Evolutionary conservation across 37 sponge, comb jelly and placozoan species (phyloP).

Genomic region (Theonella swinhoei): DNA sequence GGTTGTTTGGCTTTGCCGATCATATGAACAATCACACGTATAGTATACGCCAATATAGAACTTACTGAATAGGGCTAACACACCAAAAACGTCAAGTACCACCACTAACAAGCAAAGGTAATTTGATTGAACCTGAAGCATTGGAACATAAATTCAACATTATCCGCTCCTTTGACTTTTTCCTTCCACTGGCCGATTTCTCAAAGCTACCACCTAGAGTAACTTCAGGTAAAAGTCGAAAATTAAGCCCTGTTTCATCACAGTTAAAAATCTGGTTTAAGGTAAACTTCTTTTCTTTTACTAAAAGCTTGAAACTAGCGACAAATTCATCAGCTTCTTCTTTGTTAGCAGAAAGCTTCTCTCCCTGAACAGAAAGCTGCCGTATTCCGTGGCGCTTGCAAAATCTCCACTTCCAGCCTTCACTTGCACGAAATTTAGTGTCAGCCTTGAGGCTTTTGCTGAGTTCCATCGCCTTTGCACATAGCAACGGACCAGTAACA

Average conservation of each 20-base stretch:
- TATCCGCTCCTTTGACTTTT: slow-evolving; percentile 68
- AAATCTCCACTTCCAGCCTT: slow-evolving; percentile 44
- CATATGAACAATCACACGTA: too few relatives aligned
- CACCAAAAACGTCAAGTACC: too few relatives aligned
- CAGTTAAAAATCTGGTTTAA: slow-evolving; percentile 48
- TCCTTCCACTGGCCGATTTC: slow-evolving; percentile 64
- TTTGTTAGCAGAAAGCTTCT: slow-evolving; percentile 22
- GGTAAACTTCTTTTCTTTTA: not conserved
- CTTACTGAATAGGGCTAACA: too few relatives aligned
- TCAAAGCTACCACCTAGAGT: slow-evolving; percentile 62
- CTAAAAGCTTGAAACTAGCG: not conserved
- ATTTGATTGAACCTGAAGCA: slow-evolving; percentile 67
- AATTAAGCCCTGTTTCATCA: slow-evolving; percentile 86
- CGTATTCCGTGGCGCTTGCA: slow-evolving; percentile 37
- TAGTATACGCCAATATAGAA: too few relatives aligned
- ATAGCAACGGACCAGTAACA: slow-evolving; percentile 17
- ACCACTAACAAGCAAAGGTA: too few relatives aligned
- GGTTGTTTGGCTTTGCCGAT: slow-evolving; percentile 72
- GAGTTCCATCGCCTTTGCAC: too few relatives aligned
- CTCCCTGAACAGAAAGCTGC: slow-evolving; percentile 41
- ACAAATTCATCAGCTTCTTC: slow-evolving; percentile 7
- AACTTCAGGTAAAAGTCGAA: slow-evolving; percentile 50
- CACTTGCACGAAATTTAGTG: slow-evolving; percentile 12
- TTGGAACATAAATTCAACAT: slow-evolving; percentile 64
- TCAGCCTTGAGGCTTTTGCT: slow-evolving; percentile 1